A percentile compares a stretch with the other conserved stretches of the same genome.
These are phyloP conservation scores for Pseudorasbora parva DNA, from an alignment of 2,113 vertebrate genomes.

Conservation along the genomic window DNA sequence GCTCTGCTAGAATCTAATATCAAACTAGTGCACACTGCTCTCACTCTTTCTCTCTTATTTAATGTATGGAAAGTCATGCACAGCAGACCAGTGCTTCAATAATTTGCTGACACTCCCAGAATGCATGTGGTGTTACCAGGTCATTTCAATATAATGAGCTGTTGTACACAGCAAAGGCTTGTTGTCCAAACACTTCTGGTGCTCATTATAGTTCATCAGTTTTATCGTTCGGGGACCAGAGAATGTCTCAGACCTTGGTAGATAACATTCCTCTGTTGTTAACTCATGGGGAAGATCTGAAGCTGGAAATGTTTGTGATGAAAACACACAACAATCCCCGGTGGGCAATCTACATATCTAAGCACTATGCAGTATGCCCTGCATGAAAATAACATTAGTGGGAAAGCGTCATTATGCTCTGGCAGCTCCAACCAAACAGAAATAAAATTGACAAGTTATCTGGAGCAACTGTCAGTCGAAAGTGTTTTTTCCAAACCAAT, in stretches of 20 bases:
- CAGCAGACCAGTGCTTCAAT: background rate
- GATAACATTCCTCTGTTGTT: constrained; percentile 43
- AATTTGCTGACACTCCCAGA: background rate
- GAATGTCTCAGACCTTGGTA: constrained; percentile 37
- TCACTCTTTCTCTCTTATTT: background rate
- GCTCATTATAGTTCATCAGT: constrained; percentile 11
- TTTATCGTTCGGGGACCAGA: constrained; percentile 14
- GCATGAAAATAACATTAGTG: constrained; percentile 22
- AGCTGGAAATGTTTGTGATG: constrained; percentile 30
- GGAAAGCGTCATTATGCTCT: constrained; percentile 1
- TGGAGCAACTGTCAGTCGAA: background rate
- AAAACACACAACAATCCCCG: constrained; percentile 34
- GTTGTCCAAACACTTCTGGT: background rate
- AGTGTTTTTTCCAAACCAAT: constrained; percentile 18
- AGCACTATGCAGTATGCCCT: constrained; percentile 3
- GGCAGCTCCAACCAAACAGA: background rate
- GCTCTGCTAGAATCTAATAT: background rate
- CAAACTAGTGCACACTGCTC: background rate
- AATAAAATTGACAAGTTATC: background rate
- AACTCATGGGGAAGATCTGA: constrained; percentile 32
- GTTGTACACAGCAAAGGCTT: background rate
- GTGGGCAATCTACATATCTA: constrained; percentile 43
- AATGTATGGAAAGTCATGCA: constrained; percentile 22
- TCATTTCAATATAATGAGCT: constrained; percentile 26
- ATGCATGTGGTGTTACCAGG: constrained; percentile 25